phyloP scores from a whole-genome alignment of 64 coral and sea anemone genomes.

The Hydrozoanthus tunicans region DNA sequence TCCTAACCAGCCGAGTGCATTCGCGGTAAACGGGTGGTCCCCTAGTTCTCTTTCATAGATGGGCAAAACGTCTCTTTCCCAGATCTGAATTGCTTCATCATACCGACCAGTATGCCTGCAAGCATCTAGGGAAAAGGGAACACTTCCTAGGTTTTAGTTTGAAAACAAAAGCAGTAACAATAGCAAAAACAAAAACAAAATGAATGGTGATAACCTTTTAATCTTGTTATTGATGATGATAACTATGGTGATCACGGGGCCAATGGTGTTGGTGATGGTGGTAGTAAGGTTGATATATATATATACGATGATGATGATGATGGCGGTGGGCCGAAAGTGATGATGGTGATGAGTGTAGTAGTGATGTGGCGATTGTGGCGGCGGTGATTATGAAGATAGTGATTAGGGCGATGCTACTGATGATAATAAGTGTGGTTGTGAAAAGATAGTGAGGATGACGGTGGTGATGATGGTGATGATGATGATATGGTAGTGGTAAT shows the following conservation, averaged over 20 bases:
- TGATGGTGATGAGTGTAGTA: too few relatives aligned
- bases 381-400: too few relatives aligned
- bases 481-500: too few relatives aligned
- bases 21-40: conserved; percentile 32
- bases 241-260: too few relatives aligned
- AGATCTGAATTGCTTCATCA: conserved; percentile 1
- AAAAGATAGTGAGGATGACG: too few relatives aligned
- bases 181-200: not conserved
- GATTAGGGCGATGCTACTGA: too few relatives aligned
- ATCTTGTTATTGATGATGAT: too few relatives aligned
- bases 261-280: not conserved
- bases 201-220: not conserved
- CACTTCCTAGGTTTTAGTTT: not conserved
- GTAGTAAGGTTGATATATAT: not conserved
- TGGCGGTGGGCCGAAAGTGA: too few relatives aligned
- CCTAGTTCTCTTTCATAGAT: not conserved
- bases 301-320: too few relatives aligned
- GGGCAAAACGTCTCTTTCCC: not conserved
- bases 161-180: not conserved
- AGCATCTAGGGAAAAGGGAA: not conserved
- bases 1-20: conserved; percentile 18
- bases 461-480: too few relatives aligned
- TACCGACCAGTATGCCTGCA: not conserved
- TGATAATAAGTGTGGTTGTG: too few relatives aligned
- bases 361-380: too few relatives aligned